These are phyloP conservation scores for Syritta pipiens DNA, from an alignment of 2,888 invertebrate species.

Conservation along the genomic window DNA sequence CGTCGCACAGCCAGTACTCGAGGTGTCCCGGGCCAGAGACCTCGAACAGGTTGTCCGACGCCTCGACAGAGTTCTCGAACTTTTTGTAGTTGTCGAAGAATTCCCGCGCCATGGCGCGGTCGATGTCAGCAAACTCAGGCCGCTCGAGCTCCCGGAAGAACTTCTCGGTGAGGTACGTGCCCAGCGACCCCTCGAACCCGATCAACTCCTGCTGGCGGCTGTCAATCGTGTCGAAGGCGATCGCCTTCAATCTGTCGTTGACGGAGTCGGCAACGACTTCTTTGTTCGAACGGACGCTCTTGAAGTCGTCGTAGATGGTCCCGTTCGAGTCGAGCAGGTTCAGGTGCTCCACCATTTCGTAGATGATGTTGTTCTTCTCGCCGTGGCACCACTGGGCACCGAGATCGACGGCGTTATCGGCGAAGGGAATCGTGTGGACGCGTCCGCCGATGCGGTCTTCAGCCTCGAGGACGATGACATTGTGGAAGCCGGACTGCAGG, in stretches of 20 bases:
- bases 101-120: constrained; percentile 78
- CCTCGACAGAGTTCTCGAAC: constrained; percentile 80
- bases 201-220: constrained; percentile 75
- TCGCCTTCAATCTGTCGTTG: constrained; percentile 74
- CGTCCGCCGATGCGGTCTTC: constrained; percentile 84
- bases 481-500: constrained; percentile 77
- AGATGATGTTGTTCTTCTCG: constrained; percentile 83
- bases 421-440: constrained; percentile 81
- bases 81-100: constrained; percentile 83
- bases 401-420: constrained; percentile 83
- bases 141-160: constrained; percentile 73
- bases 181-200: constrained; percentile 75
- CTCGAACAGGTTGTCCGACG: constrained; percentile 84
- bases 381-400: constrained; percentile 88
- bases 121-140: constrained; percentile 72
- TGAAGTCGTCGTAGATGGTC: constrained; percentile 74
- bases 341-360: constrained; percentile 79
- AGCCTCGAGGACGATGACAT: constrained; percentile 83
- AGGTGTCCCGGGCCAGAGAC: constrained; percentile 84
- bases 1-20: constrained; percentile 85
- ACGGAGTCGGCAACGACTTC: constrained; percentile 76
- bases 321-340: constrained; percentile 74
- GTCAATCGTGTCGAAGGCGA: constrained; percentile 77
- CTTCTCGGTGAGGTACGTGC: constrained; percentile 75
- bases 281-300: constrained; percentile 76